Evolutionary conservation across 1,140 invertebrate genomes (phyloP).

Genomic region (Dendrolimus punctatus): DNA sequence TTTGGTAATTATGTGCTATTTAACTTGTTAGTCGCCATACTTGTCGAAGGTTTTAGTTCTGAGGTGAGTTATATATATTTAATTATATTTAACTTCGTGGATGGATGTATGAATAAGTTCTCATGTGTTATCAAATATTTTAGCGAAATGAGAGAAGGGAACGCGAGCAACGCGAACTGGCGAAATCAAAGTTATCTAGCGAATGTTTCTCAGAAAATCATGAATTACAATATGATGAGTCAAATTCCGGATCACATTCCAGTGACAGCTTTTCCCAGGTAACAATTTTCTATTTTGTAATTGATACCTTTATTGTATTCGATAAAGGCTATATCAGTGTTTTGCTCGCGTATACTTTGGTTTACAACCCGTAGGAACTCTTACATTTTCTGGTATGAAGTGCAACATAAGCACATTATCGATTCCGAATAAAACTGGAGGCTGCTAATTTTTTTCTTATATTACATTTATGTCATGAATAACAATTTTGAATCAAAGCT

Average conservation of each 20-base stretch:
- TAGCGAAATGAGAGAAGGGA: conserved; percentile 89
- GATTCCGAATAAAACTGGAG: too few relatives aligned
- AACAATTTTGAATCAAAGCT: too few relatives aligned
- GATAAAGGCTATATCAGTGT: too few relatives aligned
- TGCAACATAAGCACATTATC: too few relatives aligned
- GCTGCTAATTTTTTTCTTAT: too few relatives aligned
- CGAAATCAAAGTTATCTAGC: conserved; percentile 77
- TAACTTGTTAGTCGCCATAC: conserved; percentile 98
- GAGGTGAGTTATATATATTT: conserved; percentile 77
- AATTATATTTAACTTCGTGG: neutral
- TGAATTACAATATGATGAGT: conserved; percentile 75
- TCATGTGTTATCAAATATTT: conserved; percentile 25
- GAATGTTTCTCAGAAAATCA: conserved; percentile 78
- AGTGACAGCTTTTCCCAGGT: conserved; percentile 82
- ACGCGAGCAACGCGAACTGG: conserved; percentile 87
- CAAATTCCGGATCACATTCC: conserved; percentile 73
- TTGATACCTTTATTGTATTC: too few relatives aligned
- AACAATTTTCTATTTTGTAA: conserved; percentile 15
- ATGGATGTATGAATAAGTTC: conserved; percentile 5
- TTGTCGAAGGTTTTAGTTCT: conserved; percentile 99
- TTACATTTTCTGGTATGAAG: too few relatives aligned
- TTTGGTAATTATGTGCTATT: conserved; percentile 99
- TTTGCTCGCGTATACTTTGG: too few relatives aligned
- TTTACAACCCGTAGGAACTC: too few relatives aligned
- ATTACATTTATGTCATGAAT: too few relatives aligned